phyloP scores from a whole-genome alignment of 2,797 vertebrate species.

The Gambelia wislizenii region DNA sequence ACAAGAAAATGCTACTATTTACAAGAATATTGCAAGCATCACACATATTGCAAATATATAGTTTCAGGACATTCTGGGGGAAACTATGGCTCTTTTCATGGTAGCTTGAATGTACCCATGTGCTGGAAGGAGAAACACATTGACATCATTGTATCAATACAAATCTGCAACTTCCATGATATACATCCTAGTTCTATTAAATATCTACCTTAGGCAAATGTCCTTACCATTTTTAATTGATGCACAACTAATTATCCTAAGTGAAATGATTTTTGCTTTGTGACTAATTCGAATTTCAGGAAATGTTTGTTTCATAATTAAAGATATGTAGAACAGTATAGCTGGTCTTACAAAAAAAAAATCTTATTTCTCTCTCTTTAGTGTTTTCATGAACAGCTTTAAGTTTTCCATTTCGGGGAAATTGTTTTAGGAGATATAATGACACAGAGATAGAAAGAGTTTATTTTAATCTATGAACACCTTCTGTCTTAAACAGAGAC shows the following conservation, averaged over 20 bases:
- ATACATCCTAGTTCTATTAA: not conserved
- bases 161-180: not conserved
- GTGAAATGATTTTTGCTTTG: not conserved
- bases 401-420: slow-evolving; percentile 38
- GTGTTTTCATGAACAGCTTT: not conserved
- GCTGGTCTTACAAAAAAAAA: slow-evolving; percentile 30
- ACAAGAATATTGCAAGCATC: not conserved
- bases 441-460: not conserved
- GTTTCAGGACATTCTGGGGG: not conserved
- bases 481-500: not conserved
- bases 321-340: not conserved
- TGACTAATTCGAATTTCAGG: not conserved
- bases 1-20: not conserved
- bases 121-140: not conserved
- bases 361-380: not conserved
- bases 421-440: slow-evolving; percentile 1
- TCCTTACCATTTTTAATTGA: not conserved
- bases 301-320: not conserved
- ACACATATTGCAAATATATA: not conserved
- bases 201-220: not conserved
- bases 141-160: not conserved
- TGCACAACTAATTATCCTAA: not conserved
- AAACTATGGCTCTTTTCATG: not conserved
- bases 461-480: not conserved
- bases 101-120: not conserved